phyloP scores from a whole-genome alignment of 2,888 invertebrate genomes.

The Panopea generosa region DNA sequence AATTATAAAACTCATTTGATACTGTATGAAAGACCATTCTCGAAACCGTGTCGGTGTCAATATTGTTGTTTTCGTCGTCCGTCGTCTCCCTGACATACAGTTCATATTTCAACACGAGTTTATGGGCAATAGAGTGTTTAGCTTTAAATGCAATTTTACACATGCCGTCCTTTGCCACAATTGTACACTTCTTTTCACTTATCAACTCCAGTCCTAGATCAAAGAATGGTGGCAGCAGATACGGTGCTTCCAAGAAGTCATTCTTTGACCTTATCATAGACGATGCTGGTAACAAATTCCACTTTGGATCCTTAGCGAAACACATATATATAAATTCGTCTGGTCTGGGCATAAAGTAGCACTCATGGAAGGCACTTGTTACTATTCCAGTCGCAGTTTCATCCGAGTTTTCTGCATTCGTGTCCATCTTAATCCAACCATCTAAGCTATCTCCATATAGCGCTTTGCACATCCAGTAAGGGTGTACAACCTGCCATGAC shows the following conservation, averaged over 20 bases:
- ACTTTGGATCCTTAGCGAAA: conserved; percentile 40
- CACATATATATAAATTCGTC: conserved; percentile 47
- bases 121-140: conserved; percentile 38
- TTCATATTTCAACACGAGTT: conserved; percentile 39
- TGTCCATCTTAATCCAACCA: conserved; percentile 61
- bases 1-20: conserved; percentile 25
- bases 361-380: conserved; percentile 49
- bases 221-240: conserved; percentile 48
- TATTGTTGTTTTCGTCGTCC: conserved; percentile 7
- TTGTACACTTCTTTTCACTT: conserved; percentile 19
- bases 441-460: conserved; percentile 47
- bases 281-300: conserved; percentile 33
- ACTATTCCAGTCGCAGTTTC: no score
- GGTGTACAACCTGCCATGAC: conserved; percentile 60
- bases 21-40: conserved; percentile 33
- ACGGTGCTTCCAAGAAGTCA: conserved; percentile 37
- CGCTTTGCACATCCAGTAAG: conserved; percentile 59
- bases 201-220: conserved; percentile 33
- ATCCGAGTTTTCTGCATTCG: no score
- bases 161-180: conserved; percentile 22
- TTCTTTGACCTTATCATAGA: conserved; percentile 16
- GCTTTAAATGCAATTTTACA: conserved; percentile 33
- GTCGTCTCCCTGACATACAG: conserved; percentile 34
- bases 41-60: conserved; percentile 9
- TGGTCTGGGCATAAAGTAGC: conserved; percentile 53